phyloP scores from a whole-genome alignment of 2,888 invertebrate species.

The Lamellibrachia columna region DNA sequence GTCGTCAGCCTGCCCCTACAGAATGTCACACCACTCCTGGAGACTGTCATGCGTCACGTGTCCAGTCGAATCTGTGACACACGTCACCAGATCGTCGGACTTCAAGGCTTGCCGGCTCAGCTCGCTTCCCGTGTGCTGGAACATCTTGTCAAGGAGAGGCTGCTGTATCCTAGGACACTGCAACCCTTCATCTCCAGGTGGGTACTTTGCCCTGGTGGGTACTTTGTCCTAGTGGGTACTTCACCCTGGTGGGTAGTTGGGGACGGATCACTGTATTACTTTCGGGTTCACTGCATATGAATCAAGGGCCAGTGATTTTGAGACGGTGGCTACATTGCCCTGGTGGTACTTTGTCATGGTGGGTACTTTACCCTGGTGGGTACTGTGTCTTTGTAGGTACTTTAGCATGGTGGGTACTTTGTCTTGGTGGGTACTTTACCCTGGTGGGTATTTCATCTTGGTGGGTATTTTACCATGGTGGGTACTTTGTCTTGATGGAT shows the following conservation, averaged over 20 bases:
- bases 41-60: slow-evolving; percentile 50
- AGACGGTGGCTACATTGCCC: too few relatives aligned
- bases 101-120: slow-evolving; percentile 54
- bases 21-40: slow-evolving; percentile 43
- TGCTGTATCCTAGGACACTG: slow-evolving; percentile 56
- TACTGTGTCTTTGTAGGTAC: background rate
- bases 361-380: background rate
- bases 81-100: slow-evolving; percentile 48
- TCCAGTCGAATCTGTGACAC: slow-evolving; percentile 52
- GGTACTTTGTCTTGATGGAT: background rate
- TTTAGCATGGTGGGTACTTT: background rate
- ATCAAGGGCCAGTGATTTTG: too few relatives aligned
- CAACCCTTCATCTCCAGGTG: slow-evolving; percentile 60
- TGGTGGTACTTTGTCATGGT: background rate
- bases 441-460: background rate
- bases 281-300: too few relatives aligned
- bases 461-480: background rate
- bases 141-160: slow-evolving; percentile 54
- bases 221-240: background rate
- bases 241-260: background rate
- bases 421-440: background rate
- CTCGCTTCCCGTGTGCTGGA: slow-evolving; percentile 54
- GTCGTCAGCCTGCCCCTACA: background rate
- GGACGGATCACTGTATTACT: too few relatives aligned
- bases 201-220: slow-evolving; percentile 25